phyloP scores from a whole-genome alignment of 2,113 vertebrate species.

The Campylomormyrus tamandua region DNA sequence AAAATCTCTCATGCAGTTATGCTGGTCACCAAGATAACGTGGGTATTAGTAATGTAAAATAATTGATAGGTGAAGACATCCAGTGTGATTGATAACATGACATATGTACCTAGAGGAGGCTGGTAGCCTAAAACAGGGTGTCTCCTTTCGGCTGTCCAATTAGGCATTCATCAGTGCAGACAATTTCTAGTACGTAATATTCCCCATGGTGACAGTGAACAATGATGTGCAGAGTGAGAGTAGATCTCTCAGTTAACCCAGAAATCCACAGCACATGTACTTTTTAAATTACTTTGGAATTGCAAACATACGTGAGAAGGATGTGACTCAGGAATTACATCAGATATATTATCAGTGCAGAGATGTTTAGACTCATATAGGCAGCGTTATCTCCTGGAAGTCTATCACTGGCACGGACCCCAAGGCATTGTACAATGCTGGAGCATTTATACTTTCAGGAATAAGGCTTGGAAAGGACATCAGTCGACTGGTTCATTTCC shows the following conservation, averaged over 20 bases:
- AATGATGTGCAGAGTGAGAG: not conserved
- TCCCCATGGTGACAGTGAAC: not conserved
- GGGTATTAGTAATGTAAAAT: not conserved
- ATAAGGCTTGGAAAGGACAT: not conserved
- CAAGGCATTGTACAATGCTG: not conserved
- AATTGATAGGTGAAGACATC: not conserved
- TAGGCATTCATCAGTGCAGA: not conserved
- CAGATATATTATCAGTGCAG: conserved; percentile 24
- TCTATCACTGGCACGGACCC: conserved; percentile 24
- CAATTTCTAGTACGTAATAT: not conserved
- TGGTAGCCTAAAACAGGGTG: not conserved
- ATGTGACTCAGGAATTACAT: not conserved
- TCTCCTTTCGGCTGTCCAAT: not conserved
- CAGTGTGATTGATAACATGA: not conserved
- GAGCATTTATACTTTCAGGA: not conserved
- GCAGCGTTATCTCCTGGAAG: not conserved
- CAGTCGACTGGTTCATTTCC: not conserved
- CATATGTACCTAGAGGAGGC: not conserved
- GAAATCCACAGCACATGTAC: not conserved
- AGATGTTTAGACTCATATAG: conserved; percentile 16
- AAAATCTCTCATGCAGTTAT: not conserved
- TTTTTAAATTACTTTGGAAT: not conserved
- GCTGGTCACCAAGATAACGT: not conserved
- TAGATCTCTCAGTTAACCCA: not conserved
- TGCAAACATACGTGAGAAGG: not conserved